A percentile compares a stretch with the other conserved stretches of the same genome.
phyloP scores from a whole-genome alignment of 2,888 invertebrate genomes.

The Drosophila peninsularis region DNA sequence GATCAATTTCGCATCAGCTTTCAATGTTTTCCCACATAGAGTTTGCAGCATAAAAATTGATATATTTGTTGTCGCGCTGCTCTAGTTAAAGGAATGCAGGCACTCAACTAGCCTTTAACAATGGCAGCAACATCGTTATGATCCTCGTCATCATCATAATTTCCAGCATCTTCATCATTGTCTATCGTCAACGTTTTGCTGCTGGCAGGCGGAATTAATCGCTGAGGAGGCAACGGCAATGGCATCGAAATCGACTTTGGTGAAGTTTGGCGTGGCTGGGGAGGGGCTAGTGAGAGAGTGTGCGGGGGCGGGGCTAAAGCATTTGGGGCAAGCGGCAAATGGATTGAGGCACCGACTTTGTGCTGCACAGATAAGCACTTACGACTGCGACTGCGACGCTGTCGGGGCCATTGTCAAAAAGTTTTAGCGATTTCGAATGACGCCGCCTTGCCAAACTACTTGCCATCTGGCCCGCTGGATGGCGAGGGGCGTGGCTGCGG shows the following conservation, averaged over 20 bases:
- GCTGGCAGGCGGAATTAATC: constrained; percentile 57
- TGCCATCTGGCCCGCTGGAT: constrained; percentile 42
- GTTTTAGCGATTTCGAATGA: constrained; percentile 64
- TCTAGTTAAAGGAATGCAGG: constrained; percentile 24
- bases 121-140: constrained; percentile 7
- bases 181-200: constrained; percentile 26
- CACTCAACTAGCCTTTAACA: constrained; percentile 22
- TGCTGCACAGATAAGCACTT: constrained; percentile 59
- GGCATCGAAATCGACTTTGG: constrained; percentile 47
- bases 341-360: constrained; percentile 61
- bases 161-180: constrained; percentile 7
- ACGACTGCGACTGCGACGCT: constrained; percentile 40
- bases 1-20: not conserved
- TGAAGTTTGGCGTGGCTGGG: not conserved
- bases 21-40: not conserved
- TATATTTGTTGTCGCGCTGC: not conserved
- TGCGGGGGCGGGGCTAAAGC: not conserved
- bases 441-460: constrained; percentile 57
- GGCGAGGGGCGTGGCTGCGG: not conserved
- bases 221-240: constrained; percentile 31
- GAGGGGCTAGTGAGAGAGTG: not conserved
- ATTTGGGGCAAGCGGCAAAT: constrained; percentile 40
- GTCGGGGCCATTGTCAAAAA: constrained; percentile 61
- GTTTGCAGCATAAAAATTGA: constrained; percentile 1
- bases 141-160: constrained; percentile 16